These are phyloP conservation scores for Platichthys stellatus DNA, from an alignment of 2,113 vertebrate genomes.

Conservation along the genomic window DNA sequence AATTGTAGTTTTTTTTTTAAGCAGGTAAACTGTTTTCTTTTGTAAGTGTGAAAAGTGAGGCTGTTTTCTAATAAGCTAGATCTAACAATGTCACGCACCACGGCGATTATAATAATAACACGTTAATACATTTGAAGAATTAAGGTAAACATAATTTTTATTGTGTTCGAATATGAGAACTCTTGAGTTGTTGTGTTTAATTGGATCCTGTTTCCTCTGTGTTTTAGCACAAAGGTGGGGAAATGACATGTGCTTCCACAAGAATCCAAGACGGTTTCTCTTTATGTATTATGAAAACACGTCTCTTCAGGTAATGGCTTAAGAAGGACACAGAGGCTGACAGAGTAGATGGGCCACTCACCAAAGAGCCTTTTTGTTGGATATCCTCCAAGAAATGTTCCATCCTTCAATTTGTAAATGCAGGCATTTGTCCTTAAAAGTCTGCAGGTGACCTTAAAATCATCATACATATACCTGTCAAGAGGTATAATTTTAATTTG, in stretches of 20 bases:
- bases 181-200: not conserved
- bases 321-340: conserved; percentile 7
- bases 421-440: conserved; percentile 14
- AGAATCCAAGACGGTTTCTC: not conserved
- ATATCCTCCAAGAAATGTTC: conserved; percentile 20
- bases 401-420: conserved; percentile 1
- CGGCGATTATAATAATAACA: too few relatives aligned
- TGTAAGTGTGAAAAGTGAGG: too few relatives aligned
- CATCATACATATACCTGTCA: not conserved
- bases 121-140: too few relatives aligned
- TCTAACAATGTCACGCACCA: too few relatives aligned
- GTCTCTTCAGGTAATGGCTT: not conserved
- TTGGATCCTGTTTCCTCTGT: not conserved
- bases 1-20: too few relatives aligned
- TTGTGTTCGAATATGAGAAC: not conserved
- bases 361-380: conserved; percentile 20
- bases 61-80: too few relatives aligned
- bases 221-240: too few relatives aligned
- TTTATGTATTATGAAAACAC: not conserved
- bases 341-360: conserved; percentile 27
- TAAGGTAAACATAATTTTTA: not conserved
- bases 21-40: too few relatives aligned
- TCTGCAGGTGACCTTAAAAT: not conserved
- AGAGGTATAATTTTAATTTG: not conserved
- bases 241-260: too few relatives aligned